Percentiles rank a stretch among this genome's conserved stretches.
These are phyloP conservation scores for Mactra quadrangularis DNA, from an alignment of 1,140 invertebrate genomes.

Conservation along the genomic window DNA sequence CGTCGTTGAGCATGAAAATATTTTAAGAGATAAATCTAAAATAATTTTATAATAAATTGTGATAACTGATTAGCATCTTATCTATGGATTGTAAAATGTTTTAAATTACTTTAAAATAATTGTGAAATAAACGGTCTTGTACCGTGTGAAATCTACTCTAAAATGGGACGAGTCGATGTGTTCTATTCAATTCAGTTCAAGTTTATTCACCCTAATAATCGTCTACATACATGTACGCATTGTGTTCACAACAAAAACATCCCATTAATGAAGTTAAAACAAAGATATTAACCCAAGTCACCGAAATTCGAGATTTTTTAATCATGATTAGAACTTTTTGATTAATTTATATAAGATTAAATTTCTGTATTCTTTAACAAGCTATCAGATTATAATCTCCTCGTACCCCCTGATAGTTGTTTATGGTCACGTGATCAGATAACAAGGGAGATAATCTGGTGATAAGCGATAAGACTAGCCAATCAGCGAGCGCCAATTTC, in stretches of 20 bases:
- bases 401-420: conserved; percentile 9
- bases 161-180: conserved; percentile 6
- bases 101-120: conserved; percentile 1
- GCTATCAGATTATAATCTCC: conserved; percentile 26
- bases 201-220: background rate
- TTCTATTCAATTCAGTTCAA: background rate
- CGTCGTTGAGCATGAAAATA: conserved; percentile 29
- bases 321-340: conserved; percentile 16
- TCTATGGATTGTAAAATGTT: background rate
- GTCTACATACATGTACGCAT: background rate
- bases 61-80: background rate
- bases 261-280: conserved; percentile 28
- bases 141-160: conserved; percentile 9
- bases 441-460: conserved; percentile 6
- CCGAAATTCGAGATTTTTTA: conserved; percentile 11
- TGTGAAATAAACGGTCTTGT: background rate
- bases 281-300: background rate
- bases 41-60: conserved; percentile 12
- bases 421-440: conserved; percentile 5
- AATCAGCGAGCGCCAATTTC: background rate
- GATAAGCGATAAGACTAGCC: conserved; percentile 17
- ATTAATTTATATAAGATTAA: conserved; percentile 21
- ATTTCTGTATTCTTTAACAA: no score
- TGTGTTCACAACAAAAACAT: no score
- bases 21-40: no score